These are phyloP conservation scores for Drosophila limbata DNA, from an alignment of 2,888 invertebrate genomes.

Conservation along the genomic window DNA sequence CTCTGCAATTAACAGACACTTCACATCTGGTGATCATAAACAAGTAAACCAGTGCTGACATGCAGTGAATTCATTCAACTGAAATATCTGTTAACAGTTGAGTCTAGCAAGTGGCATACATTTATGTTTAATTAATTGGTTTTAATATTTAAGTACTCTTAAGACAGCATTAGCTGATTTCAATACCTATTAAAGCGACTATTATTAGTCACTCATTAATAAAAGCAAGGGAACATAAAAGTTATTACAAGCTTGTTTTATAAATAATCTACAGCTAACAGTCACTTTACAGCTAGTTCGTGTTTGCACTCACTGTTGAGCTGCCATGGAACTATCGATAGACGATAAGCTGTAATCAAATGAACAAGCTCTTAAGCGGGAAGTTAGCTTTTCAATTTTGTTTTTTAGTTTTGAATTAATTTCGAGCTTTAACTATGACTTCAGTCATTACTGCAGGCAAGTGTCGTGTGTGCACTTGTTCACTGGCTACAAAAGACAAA, in stretches of 20 bases:
- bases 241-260: not conserved
- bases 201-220: not conserved
- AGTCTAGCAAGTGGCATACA: not conserved
- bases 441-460: too few species aligned
- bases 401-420: too few species aligned
- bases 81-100: not conserved
- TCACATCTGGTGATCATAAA: not conserved
- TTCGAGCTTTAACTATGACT: too few species aligned
- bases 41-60: too few species aligned
- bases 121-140: not conserved
- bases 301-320: not conserved
- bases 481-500: too few species aligned
- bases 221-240: not conserved
- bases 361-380: slow-evolving; percentile 1
- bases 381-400: too few species aligned
- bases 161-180: not conserved
- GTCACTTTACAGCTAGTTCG: not conserved
- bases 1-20: not conserved
- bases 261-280: not conserved
- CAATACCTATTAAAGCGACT: not conserved
- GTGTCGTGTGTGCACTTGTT: too few species aligned
- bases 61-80: not conserved
- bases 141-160: slow-evolving; percentile 1
- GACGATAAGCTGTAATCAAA: not conserved
- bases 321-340: not conserved